These are phyloP conservation scores for Hartigia nigra DNA, from an alignment of 2,888 invertebrate genomes.

Conservation along the genomic window DNA sequence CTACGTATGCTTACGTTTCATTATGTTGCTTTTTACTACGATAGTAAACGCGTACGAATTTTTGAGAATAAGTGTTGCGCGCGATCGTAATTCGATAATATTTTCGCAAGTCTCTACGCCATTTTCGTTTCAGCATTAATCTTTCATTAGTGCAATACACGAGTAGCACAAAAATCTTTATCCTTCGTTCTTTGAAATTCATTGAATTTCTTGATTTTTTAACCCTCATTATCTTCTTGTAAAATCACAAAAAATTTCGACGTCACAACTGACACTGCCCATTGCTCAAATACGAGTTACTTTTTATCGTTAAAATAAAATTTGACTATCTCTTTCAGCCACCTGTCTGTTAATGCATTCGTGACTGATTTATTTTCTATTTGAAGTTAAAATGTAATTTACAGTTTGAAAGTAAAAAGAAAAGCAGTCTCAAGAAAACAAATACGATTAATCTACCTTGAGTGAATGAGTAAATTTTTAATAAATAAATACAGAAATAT, in stretches of 20 bases:
- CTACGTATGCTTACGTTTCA: background rate
- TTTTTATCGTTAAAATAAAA: too few species aligned
- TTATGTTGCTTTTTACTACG: background rate
- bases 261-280: background rate
- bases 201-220: background rate
- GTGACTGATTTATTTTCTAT: background rate
- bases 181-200: background rate
- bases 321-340: too few species aligned
- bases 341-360: background rate
- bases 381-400: background rate
- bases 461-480: background rate
- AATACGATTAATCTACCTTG: background rate
- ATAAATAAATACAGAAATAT: constrained; percentile 21
- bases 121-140: background rate
- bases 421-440: background rate
- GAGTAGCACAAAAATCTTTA: too few species aligned
- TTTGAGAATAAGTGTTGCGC: background rate
- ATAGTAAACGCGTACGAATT: background rate
- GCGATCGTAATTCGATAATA: background rate
- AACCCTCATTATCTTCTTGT: background rate
- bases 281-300: too few species aligned
- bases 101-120: background rate
- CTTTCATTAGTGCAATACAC: too few species aligned
- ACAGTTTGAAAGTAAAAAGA: too few species aligned
- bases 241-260: background rate